Evolutionary conservation across 2,888 invertebrate genomes (phyloP), one percentile per base, ranked within the genome.

Genomic region (Plagodis pulveraria): DNA sequence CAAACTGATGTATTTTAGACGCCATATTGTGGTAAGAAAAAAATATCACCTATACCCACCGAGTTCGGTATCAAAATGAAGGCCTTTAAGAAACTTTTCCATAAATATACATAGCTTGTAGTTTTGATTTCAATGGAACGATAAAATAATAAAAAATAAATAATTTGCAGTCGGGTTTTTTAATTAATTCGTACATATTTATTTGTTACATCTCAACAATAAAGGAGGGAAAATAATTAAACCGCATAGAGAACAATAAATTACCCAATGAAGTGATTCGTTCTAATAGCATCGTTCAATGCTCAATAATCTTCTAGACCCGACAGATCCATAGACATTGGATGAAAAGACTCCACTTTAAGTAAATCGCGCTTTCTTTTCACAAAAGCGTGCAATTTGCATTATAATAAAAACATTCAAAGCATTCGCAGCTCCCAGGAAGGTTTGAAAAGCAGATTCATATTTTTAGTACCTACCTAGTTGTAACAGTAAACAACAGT

Each of bases 391-490:
- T 85, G 83, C 88, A 87, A 89, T 89, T 89, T 90, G 85, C 89
- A 89, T 90, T 82, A 88, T 83, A 89, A 90, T 89, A 87, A 78
- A 80, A 63, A 83, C 83, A 87, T 86, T 84, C 84, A 81, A 84
- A 79, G 78, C 78, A 71, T 76, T 63, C 76, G 59, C 76, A 58
- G 72, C 74, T 74, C 51, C 52, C 67, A 71, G 73, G 75, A 74
- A 72, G 74, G 69, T 76, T 74, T 78, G 81, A 82, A 78, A 78
- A 79, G 74, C 71, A 70, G 54, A 74, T 76, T 50, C 49, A 43
- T 49, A 54, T 44, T 50, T 55, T 35, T 33, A 44, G 12, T 40
- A 9, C 10, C 10, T 40, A 40, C 40, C 5, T 40, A 40, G 6
- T 22, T 49, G 5, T 2, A 6, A 8, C 32, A 40, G 7, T n/a